Percentiles rank a stretch among this genome's conserved stretches.
These are phyloP conservation scores for Trypoxylon attenuatum DNA, from an alignment of 2,888 invertebrate genomes.

Conservation along the genomic window DNA sequence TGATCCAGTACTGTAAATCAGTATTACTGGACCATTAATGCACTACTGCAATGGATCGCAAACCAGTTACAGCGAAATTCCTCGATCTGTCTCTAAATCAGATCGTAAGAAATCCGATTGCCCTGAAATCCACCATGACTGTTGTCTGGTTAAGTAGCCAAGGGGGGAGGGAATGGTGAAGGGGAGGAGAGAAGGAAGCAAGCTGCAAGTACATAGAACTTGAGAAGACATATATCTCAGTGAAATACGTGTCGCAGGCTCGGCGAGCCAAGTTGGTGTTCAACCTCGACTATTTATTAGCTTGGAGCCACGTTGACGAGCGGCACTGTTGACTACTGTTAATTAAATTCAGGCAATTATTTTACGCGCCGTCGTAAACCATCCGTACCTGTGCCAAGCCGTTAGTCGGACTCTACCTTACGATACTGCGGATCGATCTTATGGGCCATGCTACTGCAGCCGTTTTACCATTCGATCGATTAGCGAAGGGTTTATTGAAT, in stretches of 20 bases:
- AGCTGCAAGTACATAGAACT: conserved; percentile 20
- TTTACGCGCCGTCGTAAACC: conserved; percentile 52
- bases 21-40: too few relatives aligned
- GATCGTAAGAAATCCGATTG: conserved; percentile 21
- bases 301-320: conserved; percentile 46
- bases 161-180: background rate
- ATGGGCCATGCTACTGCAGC: too few relatives aligned
- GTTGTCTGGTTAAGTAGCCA: too few relatives aligned
- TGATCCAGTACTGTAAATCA: too few relatives aligned
- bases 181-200: too few relatives aligned
- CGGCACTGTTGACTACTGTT: conserved; percentile 51
- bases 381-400: conserved; percentile 31
- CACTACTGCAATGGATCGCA: background rate
- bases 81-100: conserved; percentile 25
- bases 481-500: background rate
- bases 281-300: conserved; percentile 49
- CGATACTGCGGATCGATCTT: background rate
- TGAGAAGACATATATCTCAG: conserved; percentile 41
- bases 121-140: conserved; percentile 18
- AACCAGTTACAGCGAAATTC: background rate
- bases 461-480: background rate
- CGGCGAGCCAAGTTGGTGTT: conserved; percentile 31
- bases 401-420: background rate
- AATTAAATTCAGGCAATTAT: conserved; percentile 56
- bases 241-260: conserved; percentile 46